phyloP scores from a whole-genome alignment of 2,113 vertebrate species.

The Tychaedon coryphoeus region DNA sequence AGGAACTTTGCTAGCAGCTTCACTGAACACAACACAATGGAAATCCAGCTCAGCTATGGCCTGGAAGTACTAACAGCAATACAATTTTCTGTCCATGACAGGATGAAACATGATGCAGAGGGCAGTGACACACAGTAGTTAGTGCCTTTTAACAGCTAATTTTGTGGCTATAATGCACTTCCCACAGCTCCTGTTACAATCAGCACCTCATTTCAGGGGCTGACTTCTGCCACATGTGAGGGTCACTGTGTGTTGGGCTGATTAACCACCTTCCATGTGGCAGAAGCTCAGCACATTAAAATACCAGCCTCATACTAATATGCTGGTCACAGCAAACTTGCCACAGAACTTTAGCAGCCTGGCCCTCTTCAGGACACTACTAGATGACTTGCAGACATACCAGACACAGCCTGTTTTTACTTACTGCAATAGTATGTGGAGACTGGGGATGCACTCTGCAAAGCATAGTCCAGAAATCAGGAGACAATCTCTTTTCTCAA shows the following conservation, averaged over 20 bases:
- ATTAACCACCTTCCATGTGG: neutral
- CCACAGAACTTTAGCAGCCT: neutral
- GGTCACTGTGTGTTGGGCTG: neutral
- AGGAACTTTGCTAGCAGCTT: neutral
- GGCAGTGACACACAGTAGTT: neutral
- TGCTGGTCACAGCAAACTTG: neutral
- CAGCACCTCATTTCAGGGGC: neutral
- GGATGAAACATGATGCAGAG: neutral
- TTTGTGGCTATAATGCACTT: neutral
- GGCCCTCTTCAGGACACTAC: neutral
- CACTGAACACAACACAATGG: neutral
- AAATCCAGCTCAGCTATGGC: neutral
- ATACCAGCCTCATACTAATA: neutral
- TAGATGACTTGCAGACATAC: neutral
- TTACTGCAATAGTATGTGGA: neutral
- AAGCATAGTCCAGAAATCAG: neutral
- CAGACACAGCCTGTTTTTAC: neutral
- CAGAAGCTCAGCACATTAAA: neutral
- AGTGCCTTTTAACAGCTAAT: neutral
- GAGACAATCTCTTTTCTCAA: neutral
- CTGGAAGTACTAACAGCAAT: neutral
- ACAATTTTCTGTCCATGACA: neutral
- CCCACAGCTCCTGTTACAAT: neutral
- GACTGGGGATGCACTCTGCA: neutral
- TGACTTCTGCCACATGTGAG: neutral